Conservation (phyloP, 64 coral and sea anemone species). For the Montipora sp. region DNA sequence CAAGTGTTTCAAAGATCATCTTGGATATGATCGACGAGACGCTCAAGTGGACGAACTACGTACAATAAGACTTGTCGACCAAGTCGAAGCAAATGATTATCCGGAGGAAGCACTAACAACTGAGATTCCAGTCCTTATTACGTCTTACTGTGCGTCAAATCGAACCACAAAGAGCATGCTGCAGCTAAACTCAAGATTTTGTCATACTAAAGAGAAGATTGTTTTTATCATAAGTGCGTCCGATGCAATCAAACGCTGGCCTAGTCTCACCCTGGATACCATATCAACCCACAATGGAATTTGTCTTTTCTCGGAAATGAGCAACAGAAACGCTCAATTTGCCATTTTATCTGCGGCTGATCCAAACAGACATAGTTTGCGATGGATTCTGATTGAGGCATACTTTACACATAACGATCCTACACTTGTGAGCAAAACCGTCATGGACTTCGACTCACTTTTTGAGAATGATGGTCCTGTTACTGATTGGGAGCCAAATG, state of each 20-base stretch:
- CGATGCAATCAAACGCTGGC: slow-evolving; percentile 21
- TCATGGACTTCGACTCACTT: no score
- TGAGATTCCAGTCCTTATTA: not conserved
- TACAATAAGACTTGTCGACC: not conserved
- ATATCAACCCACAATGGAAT: slow-evolving; percentile 9
- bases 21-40: not conserved
- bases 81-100: not conserved
- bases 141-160: not conserved
- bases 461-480: no score
- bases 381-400: slow-evolving; percentile 49
- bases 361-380: slow-evolving; percentile 24
- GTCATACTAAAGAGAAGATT: not conserved
- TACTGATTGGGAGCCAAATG: no score
- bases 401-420: slow-evolving; percentile 3
- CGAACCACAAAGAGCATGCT: not conserved
- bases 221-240: slow-evolving; percentile 16
- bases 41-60: not conserved
- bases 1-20: slow-evolving; percentile 29
- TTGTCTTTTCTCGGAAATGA: slow-evolving; percentile 27
- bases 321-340: slow-evolving; percentile 19
- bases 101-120: no score
- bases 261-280: not conserved
- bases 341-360: slow-evolving; percentile 48
- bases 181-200: not conserved
- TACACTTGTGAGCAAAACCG: not conserved